Percentiles rank a stretch among this genome's conserved stretches.
Evolutionary conservation across 2,797 vertebrate species (phyloP).

Genomic region (Pseudochromis fuscus): DNA sequence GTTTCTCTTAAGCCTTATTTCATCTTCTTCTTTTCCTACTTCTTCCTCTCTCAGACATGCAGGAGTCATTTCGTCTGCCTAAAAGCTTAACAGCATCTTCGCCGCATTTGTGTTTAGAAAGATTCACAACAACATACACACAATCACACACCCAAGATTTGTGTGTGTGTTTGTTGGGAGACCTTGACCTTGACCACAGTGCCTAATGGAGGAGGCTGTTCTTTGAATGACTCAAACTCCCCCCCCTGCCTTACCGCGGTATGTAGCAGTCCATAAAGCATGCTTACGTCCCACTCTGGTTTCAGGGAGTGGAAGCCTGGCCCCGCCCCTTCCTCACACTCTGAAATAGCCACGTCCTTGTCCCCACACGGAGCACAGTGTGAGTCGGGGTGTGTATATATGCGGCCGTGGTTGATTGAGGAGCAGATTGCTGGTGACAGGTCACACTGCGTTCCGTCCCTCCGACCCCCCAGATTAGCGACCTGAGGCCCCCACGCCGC

Average conservation of each 20-base stretch:
- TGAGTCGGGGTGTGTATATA: slow-evolving; percentile 68
- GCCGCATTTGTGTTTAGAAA: slow-evolving; percentile 16
- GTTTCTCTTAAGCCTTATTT: not conserved
- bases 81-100: slow-evolving; percentile 40
- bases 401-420: slow-evolving; percentile 77
- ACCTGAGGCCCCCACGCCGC: slow-evolving; percentile 79
- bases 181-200: slow-evolving; percentile 85
- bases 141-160: slow-evolving; percentile 41
- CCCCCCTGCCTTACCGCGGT: slow-evolving; percentile 62
- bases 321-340: slow-evolving; percentile 77
- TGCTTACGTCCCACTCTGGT: slow-evolving; percentile 83
- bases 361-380: slow-evolving; percentile 73
- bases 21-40: not conserved
- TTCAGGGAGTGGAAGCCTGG: slow-evolving; percentile 83
- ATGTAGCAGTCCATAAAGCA: slow-evolving; percentile 88
- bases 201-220: slow-evolving; percentile 82
- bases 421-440: slow-evolving; percentile 89
- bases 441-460: slow-evolving; percentile 85
- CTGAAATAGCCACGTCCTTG: slow-evolving; percentile 89
- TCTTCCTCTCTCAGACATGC: slow-evolving; percentile 16
- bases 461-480: slow-evolving; percentile 85
- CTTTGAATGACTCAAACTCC: slow-evolving; percentile 81
- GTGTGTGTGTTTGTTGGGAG: slow-evolving; percentile 48
- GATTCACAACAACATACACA: too few species aligned
- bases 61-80: slow-evolving; percentile 46